Evolutionary conservation across 2,888 invertebrate species (phyloP).

Genomic region (Xestoiulus laeticollis): DNA sequence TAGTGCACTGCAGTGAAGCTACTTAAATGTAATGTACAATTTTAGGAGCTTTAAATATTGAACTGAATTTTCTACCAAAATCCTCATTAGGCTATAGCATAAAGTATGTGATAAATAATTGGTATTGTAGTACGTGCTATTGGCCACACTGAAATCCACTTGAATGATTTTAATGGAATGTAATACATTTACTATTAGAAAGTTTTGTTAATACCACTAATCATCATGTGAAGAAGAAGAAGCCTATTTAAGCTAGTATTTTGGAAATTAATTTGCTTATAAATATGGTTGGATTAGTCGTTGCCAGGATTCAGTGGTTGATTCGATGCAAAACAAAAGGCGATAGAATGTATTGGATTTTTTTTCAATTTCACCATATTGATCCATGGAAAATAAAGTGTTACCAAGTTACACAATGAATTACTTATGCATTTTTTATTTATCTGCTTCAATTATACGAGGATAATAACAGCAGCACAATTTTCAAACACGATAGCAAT

Average conservation of each 20-base stretch:
- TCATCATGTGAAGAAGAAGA: neutral
- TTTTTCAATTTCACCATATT: neutral
- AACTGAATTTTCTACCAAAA: too few species aligned
- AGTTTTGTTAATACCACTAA: neutral
- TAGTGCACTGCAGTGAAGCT: too few species aligned
- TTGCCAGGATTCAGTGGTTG: neutral
- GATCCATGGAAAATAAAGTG: neutral
- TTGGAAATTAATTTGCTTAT: neutral
- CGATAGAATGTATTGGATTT: neutral
- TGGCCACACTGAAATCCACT: too few species aligned
- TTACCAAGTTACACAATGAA: neutral
- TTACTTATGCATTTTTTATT: neutral
- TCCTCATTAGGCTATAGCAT: too few species aligned
- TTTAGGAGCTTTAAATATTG: too few species aligned
- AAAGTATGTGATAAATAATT: too few species aligned
- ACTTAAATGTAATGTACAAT: too few species aligned
- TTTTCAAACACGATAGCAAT: neutral
- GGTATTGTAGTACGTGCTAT: too few species aligned
- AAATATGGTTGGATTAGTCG: neutral
- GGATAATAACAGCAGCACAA: neutral
- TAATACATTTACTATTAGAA: too few species aligned
- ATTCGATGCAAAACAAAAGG: neutral
- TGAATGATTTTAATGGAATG: too few species aligned
- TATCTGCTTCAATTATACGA: constrained; percentile 5
- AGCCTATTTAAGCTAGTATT: neutral